Base-by-base conservation (phyloP, 2,888 invertebrate genomes). In the Andricus quercusramuli region DNA sequence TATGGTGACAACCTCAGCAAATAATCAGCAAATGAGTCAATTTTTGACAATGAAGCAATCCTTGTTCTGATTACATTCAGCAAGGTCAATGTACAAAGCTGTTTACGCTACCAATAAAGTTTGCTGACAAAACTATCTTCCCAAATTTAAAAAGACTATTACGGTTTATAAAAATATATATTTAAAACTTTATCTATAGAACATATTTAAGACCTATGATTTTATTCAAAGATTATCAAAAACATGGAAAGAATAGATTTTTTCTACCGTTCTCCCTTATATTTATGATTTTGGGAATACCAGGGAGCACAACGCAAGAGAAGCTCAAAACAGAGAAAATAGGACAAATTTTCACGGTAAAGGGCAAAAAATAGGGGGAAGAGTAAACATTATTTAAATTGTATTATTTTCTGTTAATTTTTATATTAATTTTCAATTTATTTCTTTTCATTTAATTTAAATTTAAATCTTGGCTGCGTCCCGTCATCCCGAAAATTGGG, bases 21-120 rank as follows among this genome's bases (percentile, higher is more conserved):
- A 37, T n/a, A 32, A 37, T 20, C n/a, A n/a, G 66, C 32, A n/a
- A 66, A 66, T 66, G 66, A 66, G 66, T 66, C 66, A n/a, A 66
- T 37, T 66, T 66, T 66, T 37, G 66, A 37, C 37, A 66, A 41
- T 66, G 66, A 66, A 66, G 41, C 41, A 66, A 32, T 41, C 37
- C 32, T 37, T 66, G 66, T 41, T 37, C 37, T 37, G 4, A 66
- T 66, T 66, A n/a, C 32, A 65, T 15, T 17, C 29, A n/a, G 32
- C 41, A 20, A 20, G 41, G 41, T 41, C 66, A 66, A 11, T n/a
- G 20, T 15, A 37, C 51, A 29, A 76, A 76, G 9, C 8, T 76
- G 56, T n/a, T 17, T n/a, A 76, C 59, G 29, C 9, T 76, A n/a
- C 25, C 22, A 37, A n/a, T 22, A 37, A 17, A 44, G 25, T 51